phyloP scores from a whole-genome alignment of 2,113 vertebrate genomes.

The Chionis minor region DNA sequence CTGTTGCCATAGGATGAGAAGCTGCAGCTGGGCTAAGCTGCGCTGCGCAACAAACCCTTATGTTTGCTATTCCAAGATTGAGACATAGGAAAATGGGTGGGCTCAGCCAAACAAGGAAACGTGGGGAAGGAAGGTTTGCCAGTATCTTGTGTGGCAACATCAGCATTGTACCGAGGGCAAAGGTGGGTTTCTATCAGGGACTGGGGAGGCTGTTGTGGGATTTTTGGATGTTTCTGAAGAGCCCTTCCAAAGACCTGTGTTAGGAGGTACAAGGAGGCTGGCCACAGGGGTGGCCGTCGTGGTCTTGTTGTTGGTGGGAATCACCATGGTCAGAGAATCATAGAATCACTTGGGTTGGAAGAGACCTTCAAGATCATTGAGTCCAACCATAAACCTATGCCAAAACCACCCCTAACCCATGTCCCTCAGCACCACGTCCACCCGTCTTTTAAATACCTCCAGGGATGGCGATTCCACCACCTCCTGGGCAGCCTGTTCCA shows the following conservation, averaged over 20 bases:
- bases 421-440: no score
- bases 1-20: conserved; percentile 28
- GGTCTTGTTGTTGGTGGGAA: not conserved
- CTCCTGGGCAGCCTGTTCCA: no score
- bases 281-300: not conserved
- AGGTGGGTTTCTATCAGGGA: not conserved
- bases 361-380: no score
- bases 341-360: no score
- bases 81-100: not conserved
- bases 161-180: not conserved
- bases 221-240: not conserved
- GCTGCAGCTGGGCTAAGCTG: conserved; percentile 36
- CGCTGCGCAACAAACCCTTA: not conserved
- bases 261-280: not conserved
- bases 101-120: not conserved
- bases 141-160: not conserved
- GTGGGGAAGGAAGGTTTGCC: not conserved
- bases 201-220: not conserved
- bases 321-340: not conserved
- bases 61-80: not conserved
- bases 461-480: no score
- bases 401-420: no score
- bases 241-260: rapidly evolving
- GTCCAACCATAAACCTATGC: no score
- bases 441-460: no score